phyloP scores from a whole-genome alignment of 2,888 invertebrate species.

The Lymantria monacha region DNA sequence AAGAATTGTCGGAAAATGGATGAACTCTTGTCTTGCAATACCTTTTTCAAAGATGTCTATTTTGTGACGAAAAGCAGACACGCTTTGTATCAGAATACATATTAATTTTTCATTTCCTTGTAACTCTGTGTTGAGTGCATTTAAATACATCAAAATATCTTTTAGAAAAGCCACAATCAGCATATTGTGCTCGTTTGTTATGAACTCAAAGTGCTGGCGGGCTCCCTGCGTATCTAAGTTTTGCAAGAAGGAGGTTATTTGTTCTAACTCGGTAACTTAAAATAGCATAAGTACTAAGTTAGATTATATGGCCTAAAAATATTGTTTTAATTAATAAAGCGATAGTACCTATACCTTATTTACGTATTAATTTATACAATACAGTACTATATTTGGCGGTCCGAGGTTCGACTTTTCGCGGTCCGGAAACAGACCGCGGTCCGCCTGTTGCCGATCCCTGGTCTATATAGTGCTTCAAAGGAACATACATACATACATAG shows the following conservation, averaged over 20 bases:
- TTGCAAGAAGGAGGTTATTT: slow-evolving; percentile 30
- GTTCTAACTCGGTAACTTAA: no score
- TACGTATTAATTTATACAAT: no score
- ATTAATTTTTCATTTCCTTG: slow-evolving; percentile 7
- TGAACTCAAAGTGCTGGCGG: slow-evolving; percentile 22
- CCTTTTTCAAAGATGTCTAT: slow-evolving; percentile 28
- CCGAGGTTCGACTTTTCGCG: no score
- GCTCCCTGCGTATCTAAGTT: slow-evolving; percentile 31
- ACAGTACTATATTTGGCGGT: no score
- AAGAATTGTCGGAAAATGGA: slow-evolving; percentile 7
- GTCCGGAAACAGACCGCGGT: no score
- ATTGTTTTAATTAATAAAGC: no score
- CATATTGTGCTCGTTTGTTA: slow-evolving; percentile 15
- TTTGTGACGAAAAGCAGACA: slow-evolving; percentile 17
- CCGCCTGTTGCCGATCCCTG: no score
- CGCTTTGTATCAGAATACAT: slow-evolving; percentile 23
- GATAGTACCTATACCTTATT: no score
- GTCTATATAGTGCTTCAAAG: no score
- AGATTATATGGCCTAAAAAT: no score
- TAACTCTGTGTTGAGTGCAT: neutral
- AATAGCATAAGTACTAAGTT: no score
- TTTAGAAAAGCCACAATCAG: slow-evolving; percentile 17
- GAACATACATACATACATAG: no score
- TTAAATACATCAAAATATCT: neutral
- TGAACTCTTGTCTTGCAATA: slow-evolving; percentile 25